Evolutionary conservation across 2,113 vertebrate genomes (phyloP).

Genomic region (Girardinichthys multiradiatus): DNA sequence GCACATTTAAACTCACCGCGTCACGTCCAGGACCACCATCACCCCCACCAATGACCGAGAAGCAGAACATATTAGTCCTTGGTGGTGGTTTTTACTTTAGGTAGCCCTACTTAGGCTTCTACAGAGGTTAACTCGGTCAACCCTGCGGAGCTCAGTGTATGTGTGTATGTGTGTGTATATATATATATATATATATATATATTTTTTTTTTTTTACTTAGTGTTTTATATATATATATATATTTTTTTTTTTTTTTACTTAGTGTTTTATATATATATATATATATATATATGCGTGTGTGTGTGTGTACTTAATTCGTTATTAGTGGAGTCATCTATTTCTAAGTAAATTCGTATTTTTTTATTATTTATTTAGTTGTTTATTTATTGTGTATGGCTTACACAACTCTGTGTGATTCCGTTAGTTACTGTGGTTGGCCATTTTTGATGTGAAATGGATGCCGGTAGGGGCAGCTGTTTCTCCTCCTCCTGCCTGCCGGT

Average conservation of each 20-base stretch:
- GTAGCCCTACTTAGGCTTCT: background rate
- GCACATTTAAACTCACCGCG: conserved; percentile 19
- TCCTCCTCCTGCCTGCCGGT: conserved; percentile 54
- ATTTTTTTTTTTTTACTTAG: no score
- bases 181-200: no score
- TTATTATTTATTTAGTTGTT: background rate
- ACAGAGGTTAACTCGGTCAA: background rate
- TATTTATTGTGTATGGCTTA: background rate
- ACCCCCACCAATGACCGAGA: background rate
- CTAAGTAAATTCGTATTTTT: no score
- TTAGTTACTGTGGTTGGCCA: background rate
- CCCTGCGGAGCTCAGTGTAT: background rate
- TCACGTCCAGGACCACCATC: conserved; percentile 10
- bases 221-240: no score
- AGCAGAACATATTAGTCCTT: background rate
- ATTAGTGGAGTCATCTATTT: no score
- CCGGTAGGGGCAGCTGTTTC: conserved; percentile 58
- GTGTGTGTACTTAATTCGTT: no score
- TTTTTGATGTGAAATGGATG: background rate
- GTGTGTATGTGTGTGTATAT: no score
- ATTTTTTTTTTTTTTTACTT: no score
- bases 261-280: no score
- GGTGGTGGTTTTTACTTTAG: background rate
- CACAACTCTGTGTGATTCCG: background rate
- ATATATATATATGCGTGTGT: no score